Percentiles rank a stretch among this genome's conserved stretches.
Conservation (phyloP, 2,113 vertebrate species). For the Epinephelus fuscoguttatus region DNA sequence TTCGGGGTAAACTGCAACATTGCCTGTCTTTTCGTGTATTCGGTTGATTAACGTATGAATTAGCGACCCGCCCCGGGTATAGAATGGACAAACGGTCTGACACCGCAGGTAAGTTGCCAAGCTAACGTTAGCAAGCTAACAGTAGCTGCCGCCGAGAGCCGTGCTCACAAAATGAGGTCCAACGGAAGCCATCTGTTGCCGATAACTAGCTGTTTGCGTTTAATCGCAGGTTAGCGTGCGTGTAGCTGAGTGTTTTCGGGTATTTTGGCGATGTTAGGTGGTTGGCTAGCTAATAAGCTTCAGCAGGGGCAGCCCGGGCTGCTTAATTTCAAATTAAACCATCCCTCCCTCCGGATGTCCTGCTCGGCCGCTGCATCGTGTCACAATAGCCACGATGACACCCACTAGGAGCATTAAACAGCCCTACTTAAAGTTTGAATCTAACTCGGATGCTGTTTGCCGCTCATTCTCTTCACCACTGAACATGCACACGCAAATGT, state of each 20-base stretch:
- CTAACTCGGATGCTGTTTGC: slow-evolving; percentile 39
- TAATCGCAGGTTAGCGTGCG: fast-evolving
- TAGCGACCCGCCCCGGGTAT: not conserved
- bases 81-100: slow-evolving; percentile 73
- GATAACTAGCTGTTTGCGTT: fast-evolving
- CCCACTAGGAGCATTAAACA: fast-evolving
- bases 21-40: fast-evolving
- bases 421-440: slow-evolving; percentile 11
- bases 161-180: slow-evolving; percentile 35
- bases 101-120: slow-evolving; percentile 72
- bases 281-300: not conserved
- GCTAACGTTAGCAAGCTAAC: slow-evolving; percentile 70
- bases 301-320: not conserved
- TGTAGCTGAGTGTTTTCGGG: fast-evolving
- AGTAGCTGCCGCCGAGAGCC: slow-evolving; percentile 32
- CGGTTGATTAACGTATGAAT: not conserved
- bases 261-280: not conserved
- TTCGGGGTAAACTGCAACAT: not conserved
- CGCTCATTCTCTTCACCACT: slow-evolving; percentile 51
- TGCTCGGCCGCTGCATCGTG: not conserved
- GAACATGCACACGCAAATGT: slow-evolving; percentile 46
- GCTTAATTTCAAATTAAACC: slow-evolving; percentile 13
- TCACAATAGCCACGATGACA: fast-evolving
- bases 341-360: slow-evolving; percentile 16
- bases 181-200: slow-evolving; percentile 12